Evolutionary conservation across 2,113 vertebrate species (phyloP), one percentile per base, ranked within the genome.

Genomic region (Brevimyrus niger): DNA sequence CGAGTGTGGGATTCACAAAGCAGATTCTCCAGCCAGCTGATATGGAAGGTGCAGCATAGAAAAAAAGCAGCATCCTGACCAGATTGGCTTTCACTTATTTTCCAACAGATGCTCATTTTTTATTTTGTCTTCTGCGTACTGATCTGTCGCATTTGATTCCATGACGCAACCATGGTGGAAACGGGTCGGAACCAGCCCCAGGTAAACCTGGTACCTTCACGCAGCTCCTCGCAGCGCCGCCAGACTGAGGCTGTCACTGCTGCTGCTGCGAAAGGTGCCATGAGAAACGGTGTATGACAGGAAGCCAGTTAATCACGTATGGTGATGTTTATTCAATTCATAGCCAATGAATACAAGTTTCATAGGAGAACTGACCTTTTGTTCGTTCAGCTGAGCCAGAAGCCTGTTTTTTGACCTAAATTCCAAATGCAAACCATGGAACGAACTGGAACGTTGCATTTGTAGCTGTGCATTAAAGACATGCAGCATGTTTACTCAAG

Each of bases 321-420:
- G 88, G 76, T 90, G 91, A 91, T 86, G 90, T 90, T 92, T 92
- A 92, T 92, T 92, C 91, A 90, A 11, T 50, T 42, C 73, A 42
- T 42, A 90, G 92, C 92, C 93, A 92, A 94, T 94, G 92, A 93
- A 91, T 92, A 76, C 88, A 84, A 83, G 92, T 94, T 88, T 92
- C 89, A 92, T 80, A 19, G 17, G 73, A 80, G 61, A 69, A 69
- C 61, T 31, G 61, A 80, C 91, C 92, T 90, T 55, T 61, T 87
- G 89, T 90, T 87, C 91, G 93, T 65, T 91, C 61, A 88, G 91
- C 92, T 51, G 42, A 89, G 91, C 91, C 88, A 50, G 42, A 89
- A 89, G 48, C 38, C 44, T 69, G 65, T 84, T 89, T 89, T 91
- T 89, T 92, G 91, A 89, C 90, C 91, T 91, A 89, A 91, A 93